Evolutionary conservation across 2,797 vertebrate genomes (phyloP).

Genomic region (Adrianichthys oophorus): DNA sequence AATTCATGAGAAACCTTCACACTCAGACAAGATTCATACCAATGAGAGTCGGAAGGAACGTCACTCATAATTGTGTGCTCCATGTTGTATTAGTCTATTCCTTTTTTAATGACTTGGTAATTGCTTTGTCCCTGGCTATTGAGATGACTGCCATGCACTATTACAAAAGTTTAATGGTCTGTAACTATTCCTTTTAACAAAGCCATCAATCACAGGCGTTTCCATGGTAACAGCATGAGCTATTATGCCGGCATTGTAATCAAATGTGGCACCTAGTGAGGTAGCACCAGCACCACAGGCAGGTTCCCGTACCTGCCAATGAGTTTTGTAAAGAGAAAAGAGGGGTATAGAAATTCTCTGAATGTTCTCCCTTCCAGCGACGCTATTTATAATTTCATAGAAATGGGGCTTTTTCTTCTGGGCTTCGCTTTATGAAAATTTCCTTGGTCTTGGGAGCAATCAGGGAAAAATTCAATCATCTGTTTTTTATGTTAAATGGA

Average conservation of each 20-base stretch:
- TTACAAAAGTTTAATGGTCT: conserved; percentile 74
- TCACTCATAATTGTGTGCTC: conserved; percentile 51
- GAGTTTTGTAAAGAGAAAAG: conserved; percentile 13
- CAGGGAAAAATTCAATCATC: conserved; percentile 57
- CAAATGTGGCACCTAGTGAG: conserved; percentile 35
- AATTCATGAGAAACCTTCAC: not conserved
- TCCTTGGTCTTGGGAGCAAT: conserved; percentile 51
- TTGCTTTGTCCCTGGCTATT: conserved; percentile 77
- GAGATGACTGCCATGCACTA: conserved; percentile 76
- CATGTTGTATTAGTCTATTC: conserved; percentile 71
- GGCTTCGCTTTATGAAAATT: conserved; percentile 50
- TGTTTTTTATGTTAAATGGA: conserved; percentile 53
- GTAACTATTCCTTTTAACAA: conserved; percentile 76
- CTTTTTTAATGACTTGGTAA: conserved; percentile 71
- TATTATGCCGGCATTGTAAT: conserved; percentile 54
- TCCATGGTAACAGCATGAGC: conserved; percentile 59
- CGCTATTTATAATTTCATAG: conserved; percentile 51
- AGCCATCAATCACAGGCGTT: conserved; percentile 75
- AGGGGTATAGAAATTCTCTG: not conserved
- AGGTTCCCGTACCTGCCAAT: conserved; percentile 9
- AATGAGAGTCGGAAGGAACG: conserved; percentile 24
- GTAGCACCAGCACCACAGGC: not conserved
- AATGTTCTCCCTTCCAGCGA: conserved; percentile 16
- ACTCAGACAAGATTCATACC: no score
- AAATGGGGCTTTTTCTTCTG: conserved; percentile 30